These are phyloP conservation scores for Amphipyra tragopoginis DNA, from an alignment of 2,888 invertebrate species.

Conservation along the genomic window DNA sequence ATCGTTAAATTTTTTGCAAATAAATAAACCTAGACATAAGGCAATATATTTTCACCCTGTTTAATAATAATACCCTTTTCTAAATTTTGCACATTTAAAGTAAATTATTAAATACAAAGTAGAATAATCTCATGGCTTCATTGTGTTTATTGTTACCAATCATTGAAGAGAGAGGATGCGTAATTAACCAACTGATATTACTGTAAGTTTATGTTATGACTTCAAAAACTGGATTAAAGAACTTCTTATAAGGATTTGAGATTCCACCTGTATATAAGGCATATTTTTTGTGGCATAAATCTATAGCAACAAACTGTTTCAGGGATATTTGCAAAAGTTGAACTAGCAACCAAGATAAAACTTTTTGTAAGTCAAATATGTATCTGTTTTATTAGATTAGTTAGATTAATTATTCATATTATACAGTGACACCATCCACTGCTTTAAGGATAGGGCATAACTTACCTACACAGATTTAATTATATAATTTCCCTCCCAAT, in stretches of 20 bases:
- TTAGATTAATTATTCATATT: constrained; percentile 18
- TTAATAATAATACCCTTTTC: constrained; percentile 44
- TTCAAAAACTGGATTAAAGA: neutral
- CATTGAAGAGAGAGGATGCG: constrained; percentile 17
- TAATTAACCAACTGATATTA: neutral
- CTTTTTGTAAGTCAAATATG: constrained; percentile 33
- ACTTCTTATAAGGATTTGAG: constrained; percentile 28
- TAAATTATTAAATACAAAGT: constrained; percentile 34
- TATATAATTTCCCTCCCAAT: constrained; percentile 46
- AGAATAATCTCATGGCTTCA: constrained; percentile 52
- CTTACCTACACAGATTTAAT: constrained; percentile 45
- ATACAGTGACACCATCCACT: constrained; percentile 21
- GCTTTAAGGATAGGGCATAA: constrained; percentile 32
- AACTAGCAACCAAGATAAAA: constrained; percentile 37
- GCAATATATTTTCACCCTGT: constrained; percentile 38
- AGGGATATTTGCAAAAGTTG: constrained; percentile 22
- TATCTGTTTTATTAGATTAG: too few species aligned
- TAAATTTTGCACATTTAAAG: constrained; percentile 43
- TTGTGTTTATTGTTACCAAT: constrained; percentile 12
- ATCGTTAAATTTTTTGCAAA: constrained; percentile 23
- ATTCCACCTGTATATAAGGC: constrained; percentile 20
- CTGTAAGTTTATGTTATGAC: constrained; percentile 2
- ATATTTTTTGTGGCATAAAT: constrained; percentile 17
- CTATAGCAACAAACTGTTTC: constrained; percentile 20
- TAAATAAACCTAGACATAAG: constrained; percentile 24